Conservation (phyloP, 2,888 invertebrate species). For the Lottia gigantea region DNA sequence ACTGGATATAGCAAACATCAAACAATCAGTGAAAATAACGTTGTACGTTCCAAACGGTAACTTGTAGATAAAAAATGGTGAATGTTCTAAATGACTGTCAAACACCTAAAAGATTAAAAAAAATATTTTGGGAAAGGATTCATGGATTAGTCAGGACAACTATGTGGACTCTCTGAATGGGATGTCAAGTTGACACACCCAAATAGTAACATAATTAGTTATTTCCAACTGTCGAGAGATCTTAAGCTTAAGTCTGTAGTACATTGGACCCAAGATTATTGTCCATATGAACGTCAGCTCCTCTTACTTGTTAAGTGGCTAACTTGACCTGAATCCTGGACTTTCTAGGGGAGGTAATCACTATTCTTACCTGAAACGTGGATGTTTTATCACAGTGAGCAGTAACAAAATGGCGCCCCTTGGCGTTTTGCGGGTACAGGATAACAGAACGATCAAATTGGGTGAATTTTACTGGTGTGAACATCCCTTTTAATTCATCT, state of each 20-base stretch:
- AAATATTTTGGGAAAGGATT: background rate
- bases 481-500: slow-evolving; percentile 35
- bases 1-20: slow-evolving; percentile 74
- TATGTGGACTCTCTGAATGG: too few species aligned
- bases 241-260: too few species aligned
- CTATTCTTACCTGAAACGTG: slow-evolving; percentile 46
- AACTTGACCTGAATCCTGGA: too few species aligned
- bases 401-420: slow-evolving; percentile 74
- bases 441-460: slow-evolving; percentile 63
- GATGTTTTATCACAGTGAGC: slow-evolving; percentile 73
- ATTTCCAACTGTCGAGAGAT: too few species aligned
- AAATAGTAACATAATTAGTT: too few species aligned
- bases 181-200: too few species aligned
- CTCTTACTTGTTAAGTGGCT: too few species aligned
- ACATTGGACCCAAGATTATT: too few species aligned
- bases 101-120: slow-evolving; percentile 72
- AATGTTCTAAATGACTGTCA: slow-evolving; percentile 76
- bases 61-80: slow-evolving; percentile 78
- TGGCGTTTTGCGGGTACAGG: slow-evolving; percentile 73
- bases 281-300: too few species aligned
- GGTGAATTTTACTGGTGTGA: slow-evolving; percentile 43
- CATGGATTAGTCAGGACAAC: too few species aligned
- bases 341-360: too few species aligned
- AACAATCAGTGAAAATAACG: slow-evolving; percentile 77
- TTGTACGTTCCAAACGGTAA: slow-evolving; percentile 75